These are phyloP conservation scores for Diplazon laetatorius DNA, from an alignment of 2,888 invertebrate species.

Conservation along the genomic window DNA sequence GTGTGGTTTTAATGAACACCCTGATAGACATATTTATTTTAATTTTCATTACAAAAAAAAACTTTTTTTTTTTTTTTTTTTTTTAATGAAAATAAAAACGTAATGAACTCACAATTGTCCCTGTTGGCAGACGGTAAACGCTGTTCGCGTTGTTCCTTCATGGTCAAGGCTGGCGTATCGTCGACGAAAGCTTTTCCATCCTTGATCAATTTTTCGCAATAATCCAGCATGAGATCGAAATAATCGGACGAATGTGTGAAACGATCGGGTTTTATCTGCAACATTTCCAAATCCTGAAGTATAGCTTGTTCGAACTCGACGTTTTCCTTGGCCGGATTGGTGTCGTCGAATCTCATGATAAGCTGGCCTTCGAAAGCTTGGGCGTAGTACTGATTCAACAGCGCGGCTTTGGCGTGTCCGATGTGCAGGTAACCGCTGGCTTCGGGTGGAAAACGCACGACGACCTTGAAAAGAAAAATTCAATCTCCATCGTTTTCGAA, in stretches of 20 bases:
- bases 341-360: slow-evolving; percentile 99
- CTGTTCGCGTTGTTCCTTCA: slow-evolving; percentile 97
- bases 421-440: slow-evolving; percentile 98
- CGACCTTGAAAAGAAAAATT: slow-evolving; percentile 82
- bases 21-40: no score
- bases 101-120: slow-evolving; percentile 88
- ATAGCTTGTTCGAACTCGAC: slow-evolving; percentile 99
- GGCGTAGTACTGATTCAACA: slow-evolving; percentile 99
- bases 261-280: slow-evolving; percentile 95
- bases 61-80: neutral
- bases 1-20: no score
- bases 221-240: slow-evolving; percentile 94
- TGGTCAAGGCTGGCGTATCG: slow-evolving; percentile 95
- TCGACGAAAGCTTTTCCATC: slow-evolving; percentile 98
- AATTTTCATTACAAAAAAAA: neutral
- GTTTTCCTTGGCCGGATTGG: slow-evolving; percentile 99
- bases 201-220: slow-evolving; percentile 93
- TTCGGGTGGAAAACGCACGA: slow-evolving; percentile 99
- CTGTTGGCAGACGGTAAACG: slow-evolving; percentile 92
- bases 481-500: neutral
- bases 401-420: slow-evolving; percentile 99
- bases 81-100: no score
- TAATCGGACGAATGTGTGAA: slow-evolving; percentile 98
- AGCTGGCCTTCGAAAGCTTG: slow-evolving; percentile 95
- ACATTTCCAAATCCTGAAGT: slow-evolving; percentile 94